Conservation (phyloP, 1,140 invertebrate species). For the Varroa destructor region DNA sequence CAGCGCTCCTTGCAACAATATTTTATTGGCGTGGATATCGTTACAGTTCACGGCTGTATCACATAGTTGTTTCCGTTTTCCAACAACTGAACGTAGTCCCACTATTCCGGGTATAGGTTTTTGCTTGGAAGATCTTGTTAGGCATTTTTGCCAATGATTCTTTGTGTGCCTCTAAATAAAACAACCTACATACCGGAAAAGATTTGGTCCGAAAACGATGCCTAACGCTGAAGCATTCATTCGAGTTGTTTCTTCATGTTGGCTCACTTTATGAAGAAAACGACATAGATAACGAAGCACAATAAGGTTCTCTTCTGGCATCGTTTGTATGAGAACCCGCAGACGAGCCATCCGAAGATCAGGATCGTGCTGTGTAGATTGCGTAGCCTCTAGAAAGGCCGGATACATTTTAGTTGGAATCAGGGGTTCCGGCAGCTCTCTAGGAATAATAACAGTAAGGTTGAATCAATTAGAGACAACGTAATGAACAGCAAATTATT, state of each 20-base stretch:
- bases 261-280: slow-evolving; percentile 39
- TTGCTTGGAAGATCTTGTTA: no score
- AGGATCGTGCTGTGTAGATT: slow-evolving; percentile 27
- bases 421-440: slow-evolving; percentile 40
- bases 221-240: slow-evolving; percentile 41
- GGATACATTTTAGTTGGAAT: slow-evolving; percentile 38
- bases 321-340: slow-evolving; percentile 32
- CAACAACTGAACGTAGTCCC: no score
- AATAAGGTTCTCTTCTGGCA: slow-evolving; percentile 38
- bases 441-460: background rate
- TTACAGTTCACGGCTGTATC: no score
- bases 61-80: no score
- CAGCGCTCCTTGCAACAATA: no score
- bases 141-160: no score
- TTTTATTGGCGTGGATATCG: no score
- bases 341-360: slow-evolving; percentile 30
- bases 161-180: no score
- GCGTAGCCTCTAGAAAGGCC: slow-evolving; percentile 34
- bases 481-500: no score
- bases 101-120: no score
- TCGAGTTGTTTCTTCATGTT: slow-evolving; percentile 39
- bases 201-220: slow-evolving; percentile 42
- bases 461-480: background rate
- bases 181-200: slow-evolving; percentile 38
- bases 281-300: slow-evolving; percentile 39